A percentile compares a stretch with the other conserved stretches of the same genome.
phyloP scores from a whole-genome alignment of 2,797 vertebrate genomes.

The Tragopan temminckii region DNA sequence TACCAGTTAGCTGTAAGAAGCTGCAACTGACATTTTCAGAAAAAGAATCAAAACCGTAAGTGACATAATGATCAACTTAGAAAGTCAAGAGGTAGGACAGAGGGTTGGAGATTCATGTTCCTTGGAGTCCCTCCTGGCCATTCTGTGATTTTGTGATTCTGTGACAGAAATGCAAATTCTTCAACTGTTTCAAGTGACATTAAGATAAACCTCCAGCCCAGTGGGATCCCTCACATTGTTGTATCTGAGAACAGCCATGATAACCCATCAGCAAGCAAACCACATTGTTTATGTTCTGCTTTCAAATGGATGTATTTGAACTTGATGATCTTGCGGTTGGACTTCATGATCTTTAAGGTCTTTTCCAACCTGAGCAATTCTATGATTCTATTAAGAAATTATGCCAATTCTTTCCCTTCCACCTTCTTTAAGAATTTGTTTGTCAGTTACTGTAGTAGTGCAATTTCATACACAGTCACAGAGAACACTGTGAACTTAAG shows the following conservation, averaged over 20 bases:
- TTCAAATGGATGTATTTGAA: neutral
- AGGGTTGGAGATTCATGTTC: no score
- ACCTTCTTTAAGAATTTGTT: neutral
- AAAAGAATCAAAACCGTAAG: neutral
- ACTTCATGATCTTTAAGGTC: no score
- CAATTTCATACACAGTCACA: neutral
- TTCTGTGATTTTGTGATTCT: no score
- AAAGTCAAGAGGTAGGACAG: neutral
- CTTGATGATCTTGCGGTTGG: no score
- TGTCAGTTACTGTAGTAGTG: neutral
- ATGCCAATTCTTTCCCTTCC: neutral
- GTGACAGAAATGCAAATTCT: neutral
- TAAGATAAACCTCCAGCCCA: neutral
- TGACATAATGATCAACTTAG: neutral
- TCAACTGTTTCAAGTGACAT: neutral
- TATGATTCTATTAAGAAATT: neutral
- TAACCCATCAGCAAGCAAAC: neutral
- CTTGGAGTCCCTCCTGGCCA: no score
- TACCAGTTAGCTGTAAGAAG: neutral
- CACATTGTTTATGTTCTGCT: neutral
- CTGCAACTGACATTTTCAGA: neutral
- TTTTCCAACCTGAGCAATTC: no score
- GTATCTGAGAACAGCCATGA: neutral
- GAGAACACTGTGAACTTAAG: neutral
- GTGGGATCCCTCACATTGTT: neutral